Evolutionary conservation across 1,140 invertebrate genomes (phyloP).

Genomic region (Spodoptera litura): DNA sequence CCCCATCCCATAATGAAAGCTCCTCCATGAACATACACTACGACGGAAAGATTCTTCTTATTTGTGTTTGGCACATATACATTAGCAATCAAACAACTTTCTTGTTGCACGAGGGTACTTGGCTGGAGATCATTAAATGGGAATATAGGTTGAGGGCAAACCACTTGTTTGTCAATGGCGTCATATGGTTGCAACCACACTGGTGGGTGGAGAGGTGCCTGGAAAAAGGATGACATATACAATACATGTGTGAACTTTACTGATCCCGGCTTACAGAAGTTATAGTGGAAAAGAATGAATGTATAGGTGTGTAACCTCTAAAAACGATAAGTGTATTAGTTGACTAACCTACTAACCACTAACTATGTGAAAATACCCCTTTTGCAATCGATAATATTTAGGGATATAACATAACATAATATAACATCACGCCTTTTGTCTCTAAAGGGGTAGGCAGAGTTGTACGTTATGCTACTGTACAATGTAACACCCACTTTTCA

Average conservation of each 20-base stretch:
- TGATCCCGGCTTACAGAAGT: too few species aligned
- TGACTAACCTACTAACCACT: too few species aligned
- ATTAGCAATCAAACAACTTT: constrained; percentile 73
- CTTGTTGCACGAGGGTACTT: constrained; percentile 49
- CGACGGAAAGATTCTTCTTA: constrained; percentile 66
- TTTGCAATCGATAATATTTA: too few species aligned
- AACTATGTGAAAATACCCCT: too few species aligned
- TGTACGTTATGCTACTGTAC: too few species aligned
- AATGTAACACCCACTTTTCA: too few species aligned
- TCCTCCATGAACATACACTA: constrained; percentile 68
- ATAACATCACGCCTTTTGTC: too few species aligned
- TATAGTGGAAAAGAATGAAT: too few species aligned
- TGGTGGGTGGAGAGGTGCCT: constrained; percentile 65
- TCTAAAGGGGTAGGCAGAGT: too few species aligned
- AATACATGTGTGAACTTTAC: background rate
- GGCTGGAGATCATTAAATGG: constrained; percentile 15
- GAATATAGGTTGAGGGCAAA: constrained; percentile 68
- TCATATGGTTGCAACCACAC: constrained; percentile 58
- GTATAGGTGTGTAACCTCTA: too few species aligned
- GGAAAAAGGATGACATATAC: constrained; percentile 25
- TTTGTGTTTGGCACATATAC: constrained; percentile 68
- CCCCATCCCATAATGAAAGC: constrained; percentile 56
- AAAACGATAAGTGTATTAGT: too few species aligned
- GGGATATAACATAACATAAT: too few species aligned
- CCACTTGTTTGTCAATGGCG: constrained; percentile 59